A percentile compares a stretch with the other conserved stretches of the same genome.
Evolutionary conservation across 2,888 invertebrate genomes (phyloP).

Genomic region (Bombylius major): DNA sequence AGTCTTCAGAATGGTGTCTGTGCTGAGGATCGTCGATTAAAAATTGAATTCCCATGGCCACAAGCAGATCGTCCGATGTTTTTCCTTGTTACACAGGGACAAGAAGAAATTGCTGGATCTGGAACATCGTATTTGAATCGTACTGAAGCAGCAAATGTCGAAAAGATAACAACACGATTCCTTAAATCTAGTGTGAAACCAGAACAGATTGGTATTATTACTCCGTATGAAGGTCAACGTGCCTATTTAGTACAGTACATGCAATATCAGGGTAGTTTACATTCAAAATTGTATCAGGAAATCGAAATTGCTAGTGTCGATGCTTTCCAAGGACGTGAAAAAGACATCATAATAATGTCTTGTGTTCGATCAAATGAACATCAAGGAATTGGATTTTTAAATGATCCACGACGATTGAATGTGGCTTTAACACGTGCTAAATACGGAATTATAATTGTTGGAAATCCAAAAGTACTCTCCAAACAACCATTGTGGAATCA

Average conservation of each 20-base stretch:
- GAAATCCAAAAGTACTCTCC: slow-evolving; percentile 96
- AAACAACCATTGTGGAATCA: slow-evolving; percentile 99
- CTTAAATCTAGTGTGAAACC: slow-evolving; percentile 90
- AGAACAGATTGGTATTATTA: slow-evolving; percentile 97
- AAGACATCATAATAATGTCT: slow-evolving; percentile 98
- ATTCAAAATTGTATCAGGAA: slow-evolving; percentile 93
- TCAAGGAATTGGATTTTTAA: slow-evolving; percentile 96
- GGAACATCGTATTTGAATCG: slow-evolving; percentile 97
- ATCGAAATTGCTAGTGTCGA: slow-evolving; percentile 99
- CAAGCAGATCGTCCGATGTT: slow-evolving; percentile 94
- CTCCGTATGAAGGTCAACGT: slow-evolving; percentile 97
- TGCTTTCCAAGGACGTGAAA: slow-evolving; percentile 97
- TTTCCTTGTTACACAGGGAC: slow-evolving; percentile 95
- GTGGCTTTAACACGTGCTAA: slow-evolving; percentile 96
- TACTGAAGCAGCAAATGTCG: slow-evolving; percentile 97
- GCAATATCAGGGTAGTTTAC: slow-evolving; percentile 96
- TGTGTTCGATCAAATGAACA: slow-evolving; percentile 98
- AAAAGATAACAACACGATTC: slow-evolving; percentile 93
- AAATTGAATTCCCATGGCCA: slow-evolving; percentile 97
- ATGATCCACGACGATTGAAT: slow-evolving; percentile 93
- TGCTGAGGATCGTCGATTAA: slow-evolving; percentile 84
- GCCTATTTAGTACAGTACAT: slow-evolving; percentile 96
- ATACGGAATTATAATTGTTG: slow-evolving; percentile 95
- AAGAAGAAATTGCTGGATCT: slow-evolving; percentile 97
- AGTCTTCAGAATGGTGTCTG: slow-evolving; percentile 98